Evolutionary conservation across 2,888 invertebrate species (phyloP), one percentile per base, ranked within the genome.

Genomic region (Maniola hyperantus): DNA sequence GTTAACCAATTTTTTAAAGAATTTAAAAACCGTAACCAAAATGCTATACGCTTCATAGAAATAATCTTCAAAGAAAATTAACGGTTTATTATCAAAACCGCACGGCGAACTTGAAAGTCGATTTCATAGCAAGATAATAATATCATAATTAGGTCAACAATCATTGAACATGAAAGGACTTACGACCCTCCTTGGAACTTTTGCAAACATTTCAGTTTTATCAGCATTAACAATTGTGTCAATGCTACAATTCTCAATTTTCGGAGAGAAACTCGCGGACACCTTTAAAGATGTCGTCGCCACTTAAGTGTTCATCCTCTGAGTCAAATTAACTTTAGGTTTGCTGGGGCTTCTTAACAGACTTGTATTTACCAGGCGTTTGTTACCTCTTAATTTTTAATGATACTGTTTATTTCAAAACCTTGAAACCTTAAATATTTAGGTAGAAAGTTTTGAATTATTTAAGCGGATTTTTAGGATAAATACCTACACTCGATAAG

Each of bases 211-310:
- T 63, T 63, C 54, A 55, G 63, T 44, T 51, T 62, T 65, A 68
- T 59, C 53, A 61, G 57, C 53, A 51, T 39, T 59, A 67, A 63
- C 50, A 66, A 65, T 57, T 64, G 39, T 51, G 65, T 65, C 69
- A 68, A 64, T 65, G 69, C 39, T 71, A 70, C 68, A 74, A 78
- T 77, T 78, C 71, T 68, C 69, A 71, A 80, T 79, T 83, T 80
- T 79, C 10, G 70, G 69, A 72, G 2, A 71, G 71, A 77, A 84
- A 85, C 78, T 85, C 81, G 64, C 74, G 74, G 81, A 83, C 80
- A 82, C 77, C 79, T 82, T 76, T 81, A 83, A 86, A 81, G 80
- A 85, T 79, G 80, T 82, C 82, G 79, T 83, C 79, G 75, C 76
- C 76, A 72, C 74, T 79, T 75, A 77, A 76, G 79, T 83, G 75